Conservation (phyloP, 2,113 vertebrate species). For the Antechinus stuartii region DNA sequence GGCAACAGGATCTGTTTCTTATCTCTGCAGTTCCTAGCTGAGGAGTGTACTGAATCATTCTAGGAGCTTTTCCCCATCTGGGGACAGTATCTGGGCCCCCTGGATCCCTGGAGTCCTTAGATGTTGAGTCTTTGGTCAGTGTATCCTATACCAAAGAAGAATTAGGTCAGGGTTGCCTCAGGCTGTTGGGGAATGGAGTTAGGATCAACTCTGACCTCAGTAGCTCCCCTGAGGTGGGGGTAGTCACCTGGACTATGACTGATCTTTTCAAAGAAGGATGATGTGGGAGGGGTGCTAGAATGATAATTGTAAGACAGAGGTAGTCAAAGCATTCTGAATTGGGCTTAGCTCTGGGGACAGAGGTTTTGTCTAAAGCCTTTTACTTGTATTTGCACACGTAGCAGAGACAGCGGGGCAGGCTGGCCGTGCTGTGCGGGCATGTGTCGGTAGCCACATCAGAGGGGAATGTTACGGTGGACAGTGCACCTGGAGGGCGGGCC, state of each 20-base stretch:
- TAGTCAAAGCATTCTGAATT: conserved; percentile 13
- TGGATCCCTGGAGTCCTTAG: not conserved
- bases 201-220: conserved; percentile 67
- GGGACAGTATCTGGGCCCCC: not conserved
- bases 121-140: conserved; percentile 22
- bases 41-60: conserved; percentile 16
- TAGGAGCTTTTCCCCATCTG: conserved; percentile 33
- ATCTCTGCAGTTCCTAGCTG: not conserved
- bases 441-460: conserved; percentile 73
- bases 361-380: conserved; percentile 43
- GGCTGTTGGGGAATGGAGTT: conserved; percentile 56
- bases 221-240: conserved; percentile 49
- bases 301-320: conserved; percentile 52
- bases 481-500: conserved; percentile 99
- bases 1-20: conserved; percentile 13
- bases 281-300: conserved; percentile 67
- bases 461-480: conserved; percentile 98
- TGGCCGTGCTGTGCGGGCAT: conserved; percentile 80
- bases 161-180: conserved; percentile 45
- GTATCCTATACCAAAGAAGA: conserved; percentile 43
- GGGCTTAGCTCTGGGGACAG: conserved; percentile 1
- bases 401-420: conserved; percentile 70
- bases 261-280: conserved; percentile 43
- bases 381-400: conserved; percentile 66
- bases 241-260: conserved; percentile 70